These are phyloP conservation scores for Eucidaris tribuloides DNA, from an alignment of 35 echinoderm and acorn worm species.

Conservation along the genomic window DNA sequence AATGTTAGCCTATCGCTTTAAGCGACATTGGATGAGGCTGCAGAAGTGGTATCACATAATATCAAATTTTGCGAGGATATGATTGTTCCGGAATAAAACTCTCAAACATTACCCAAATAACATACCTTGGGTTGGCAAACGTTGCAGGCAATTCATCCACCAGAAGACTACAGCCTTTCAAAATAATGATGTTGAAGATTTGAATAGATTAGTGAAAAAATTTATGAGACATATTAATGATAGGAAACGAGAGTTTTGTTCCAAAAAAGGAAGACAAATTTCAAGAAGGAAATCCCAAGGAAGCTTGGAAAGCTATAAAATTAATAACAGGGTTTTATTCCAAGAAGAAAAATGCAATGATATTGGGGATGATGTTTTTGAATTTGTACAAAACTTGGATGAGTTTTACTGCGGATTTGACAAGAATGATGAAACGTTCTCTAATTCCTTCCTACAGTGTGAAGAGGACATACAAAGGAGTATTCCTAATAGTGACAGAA, in stretches of 20 bases:
- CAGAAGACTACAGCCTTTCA: not conserved
- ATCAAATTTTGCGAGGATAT: not conserved
- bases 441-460: not conserved
- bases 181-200: not conserved
- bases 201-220: not conserved
- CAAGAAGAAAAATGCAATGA: not conserved
- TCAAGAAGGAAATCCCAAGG: not conserved
- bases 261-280: not conserved
- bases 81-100: constrained; percentile 6
- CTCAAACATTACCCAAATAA: not conserved
- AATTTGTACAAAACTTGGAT: not conserved
- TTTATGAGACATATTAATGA: not conserved
- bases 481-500: not conserved
- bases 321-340: not conserved
- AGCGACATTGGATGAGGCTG: not conserved
- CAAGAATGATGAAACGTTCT: not conserved
- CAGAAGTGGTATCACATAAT: too few species aligned
- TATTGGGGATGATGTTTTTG: not conserved
- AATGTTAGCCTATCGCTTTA: too few species aligned
- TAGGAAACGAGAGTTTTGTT: not conserved
- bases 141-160: not conserved
- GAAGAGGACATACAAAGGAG: not conserved
- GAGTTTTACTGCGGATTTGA: constrained; percentile 3
- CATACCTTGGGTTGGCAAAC: not conserved
- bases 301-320: too few species aligned